Conservation (phyloP, 1,140 invertebrate species). For the Latrodectus geometricus region DNA sequence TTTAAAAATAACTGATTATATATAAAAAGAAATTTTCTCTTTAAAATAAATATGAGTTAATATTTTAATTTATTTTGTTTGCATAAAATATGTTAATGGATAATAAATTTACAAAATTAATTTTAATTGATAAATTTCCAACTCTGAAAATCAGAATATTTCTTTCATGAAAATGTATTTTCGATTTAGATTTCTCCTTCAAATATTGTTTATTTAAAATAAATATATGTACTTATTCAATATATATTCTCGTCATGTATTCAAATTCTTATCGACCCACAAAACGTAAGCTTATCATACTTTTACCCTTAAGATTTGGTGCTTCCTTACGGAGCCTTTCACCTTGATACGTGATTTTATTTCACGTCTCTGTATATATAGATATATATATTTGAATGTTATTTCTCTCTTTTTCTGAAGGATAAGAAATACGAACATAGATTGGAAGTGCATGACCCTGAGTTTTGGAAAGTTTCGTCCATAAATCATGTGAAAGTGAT, state of each 20-base stretch:
- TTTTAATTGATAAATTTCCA: no score
- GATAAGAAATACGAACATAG: not conserved
- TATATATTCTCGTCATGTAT: not conserved
- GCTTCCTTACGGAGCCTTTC: not conserved
- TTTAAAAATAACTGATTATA: no score
- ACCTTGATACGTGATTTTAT: not conserved
- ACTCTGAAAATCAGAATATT: no score
- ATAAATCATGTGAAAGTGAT: constrained; percentile 47
- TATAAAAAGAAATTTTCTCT: no score
- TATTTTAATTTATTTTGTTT: no score
- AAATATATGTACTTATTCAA: not conserved
- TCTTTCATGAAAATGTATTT: no score
- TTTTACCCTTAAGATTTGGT: not conserved
- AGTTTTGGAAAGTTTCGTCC: constrained; percentile 36
- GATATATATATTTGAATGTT: not conserved
- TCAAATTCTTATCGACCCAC: not conserved
- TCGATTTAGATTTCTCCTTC: no score
- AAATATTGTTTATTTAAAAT: not conserved
- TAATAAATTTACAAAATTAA: no score
- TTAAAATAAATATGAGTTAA: no score
- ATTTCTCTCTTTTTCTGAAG: not conserved
- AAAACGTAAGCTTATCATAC: not conserved
- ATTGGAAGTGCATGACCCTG: constrained; percentile 1
- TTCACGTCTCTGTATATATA: not conserved
- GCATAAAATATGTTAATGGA: no score